Evolutionary conservation across 2,113 vertebrate genomes (phyloP).

Genomic region (Peromyscus leucopus): DNA sequence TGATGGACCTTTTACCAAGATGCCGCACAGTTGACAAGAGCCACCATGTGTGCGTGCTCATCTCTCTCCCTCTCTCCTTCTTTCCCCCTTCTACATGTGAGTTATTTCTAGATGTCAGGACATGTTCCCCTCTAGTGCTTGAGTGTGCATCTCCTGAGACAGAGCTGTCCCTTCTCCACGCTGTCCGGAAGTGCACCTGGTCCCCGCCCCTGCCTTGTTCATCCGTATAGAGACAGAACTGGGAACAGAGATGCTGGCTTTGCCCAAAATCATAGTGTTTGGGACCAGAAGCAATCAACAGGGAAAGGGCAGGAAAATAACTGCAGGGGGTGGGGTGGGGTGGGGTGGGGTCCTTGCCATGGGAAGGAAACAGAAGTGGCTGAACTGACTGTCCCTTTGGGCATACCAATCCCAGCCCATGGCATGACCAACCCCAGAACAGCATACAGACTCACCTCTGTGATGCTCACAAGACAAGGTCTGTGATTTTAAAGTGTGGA

Average conservation of each 20-base stretch:
- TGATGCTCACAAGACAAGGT: conserved; percentile 22
- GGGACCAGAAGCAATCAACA: neutral
- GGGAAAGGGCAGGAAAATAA: neutral
- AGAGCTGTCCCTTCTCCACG: neutral
- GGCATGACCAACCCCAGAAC: neutral
- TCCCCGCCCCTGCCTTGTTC: too few species aligned
- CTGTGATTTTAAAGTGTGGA: neutral
- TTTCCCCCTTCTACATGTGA: neutral
- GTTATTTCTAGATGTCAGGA: neutral
- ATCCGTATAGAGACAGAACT: neutral
- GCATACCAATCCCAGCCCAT: too few species aligned
- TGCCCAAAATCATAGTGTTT: neutral
- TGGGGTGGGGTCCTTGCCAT: neutral
- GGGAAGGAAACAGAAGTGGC: neutral
- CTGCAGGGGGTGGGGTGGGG: neutral
- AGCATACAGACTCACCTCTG: neutral
- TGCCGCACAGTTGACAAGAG: neutral
- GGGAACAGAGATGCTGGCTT: neutral
- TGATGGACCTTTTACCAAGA: neutral
- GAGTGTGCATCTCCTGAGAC: neutral
- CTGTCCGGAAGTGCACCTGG: neutral
- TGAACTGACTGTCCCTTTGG: neutral
- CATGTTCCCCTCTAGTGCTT: neutral
- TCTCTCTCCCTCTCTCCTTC: neutral
- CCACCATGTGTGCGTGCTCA: too few species aligned